These are phyloP conservation scores for Thymelicus sylvestris DNA, from an alignment of 2,888 invertebrate species.

Conservation along the genomic window DNA sequence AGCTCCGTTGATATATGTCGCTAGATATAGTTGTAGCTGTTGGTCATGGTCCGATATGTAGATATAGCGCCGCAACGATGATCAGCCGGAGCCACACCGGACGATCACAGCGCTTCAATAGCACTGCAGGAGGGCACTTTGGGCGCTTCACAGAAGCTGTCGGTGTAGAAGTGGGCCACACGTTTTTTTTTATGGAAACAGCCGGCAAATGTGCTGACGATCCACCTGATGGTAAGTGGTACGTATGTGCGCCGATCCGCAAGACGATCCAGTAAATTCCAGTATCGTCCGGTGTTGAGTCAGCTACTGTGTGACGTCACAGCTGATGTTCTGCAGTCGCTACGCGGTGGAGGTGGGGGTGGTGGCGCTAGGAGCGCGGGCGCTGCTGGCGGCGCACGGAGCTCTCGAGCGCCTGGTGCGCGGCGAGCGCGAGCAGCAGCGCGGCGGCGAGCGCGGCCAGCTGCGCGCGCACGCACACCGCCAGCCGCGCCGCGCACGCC, in stretches of 20 bases:
- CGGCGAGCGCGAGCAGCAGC: slow-evolving; percentile 67
- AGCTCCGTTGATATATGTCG: no score
- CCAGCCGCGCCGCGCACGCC: slow-evolving; percentile 86
- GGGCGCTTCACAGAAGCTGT: no score
- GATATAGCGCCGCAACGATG: not conserved
- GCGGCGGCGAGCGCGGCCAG: slow-evolving; percentile 74
- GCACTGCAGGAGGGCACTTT: no score
- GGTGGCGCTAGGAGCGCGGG: slow-evolving; percentile 74
- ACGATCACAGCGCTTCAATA: no score
- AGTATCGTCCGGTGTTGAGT: no score
- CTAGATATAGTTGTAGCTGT: not conserved
- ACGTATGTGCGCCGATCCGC: no score
- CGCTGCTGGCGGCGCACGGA: slow-evolving; percentile 55
- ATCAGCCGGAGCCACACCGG: no score
- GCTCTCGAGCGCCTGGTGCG: slow-evolving; percentile 68
- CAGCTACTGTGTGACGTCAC: not conserved
- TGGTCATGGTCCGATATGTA: not conserved
- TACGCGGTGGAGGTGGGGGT: slow-evolving; percentile 41
- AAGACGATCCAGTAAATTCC: no score
- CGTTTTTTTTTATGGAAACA: no score
- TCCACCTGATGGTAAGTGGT: no score
- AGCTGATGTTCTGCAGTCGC: not conserved
- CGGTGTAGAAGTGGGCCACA: no score
- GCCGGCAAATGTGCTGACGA: no score
- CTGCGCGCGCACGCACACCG: slow-evolving; percentile 84